phyloP scores from a whole-genome alignment of 2,113 vertebrate genomes.

The Herpetotheres cachinnans region DNA sequence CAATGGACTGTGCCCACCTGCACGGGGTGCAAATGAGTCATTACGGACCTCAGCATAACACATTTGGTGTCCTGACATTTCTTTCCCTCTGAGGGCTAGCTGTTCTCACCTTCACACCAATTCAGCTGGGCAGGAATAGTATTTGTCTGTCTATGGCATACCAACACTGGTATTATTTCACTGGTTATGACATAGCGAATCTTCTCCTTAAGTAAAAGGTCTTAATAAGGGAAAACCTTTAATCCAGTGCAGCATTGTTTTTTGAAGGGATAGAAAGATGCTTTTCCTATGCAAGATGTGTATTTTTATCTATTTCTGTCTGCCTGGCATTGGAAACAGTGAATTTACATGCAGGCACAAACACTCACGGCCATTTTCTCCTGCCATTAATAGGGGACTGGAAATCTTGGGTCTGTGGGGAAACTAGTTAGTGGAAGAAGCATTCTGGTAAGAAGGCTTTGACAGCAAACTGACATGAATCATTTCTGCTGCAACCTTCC shows the following conservation, averaged over 20 bases:
- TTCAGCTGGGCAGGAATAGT: neutral
- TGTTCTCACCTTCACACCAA: neutral
- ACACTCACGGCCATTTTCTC: neutral
- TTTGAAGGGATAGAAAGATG: neutral
- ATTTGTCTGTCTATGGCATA: neutral
- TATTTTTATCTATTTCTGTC: neutral
- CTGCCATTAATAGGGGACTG: neutral
- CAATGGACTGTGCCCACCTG: neutral
- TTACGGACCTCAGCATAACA: neutral
- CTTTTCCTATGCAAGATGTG: neutral
- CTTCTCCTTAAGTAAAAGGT: neutral
- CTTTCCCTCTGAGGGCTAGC: neutral
- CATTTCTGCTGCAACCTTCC: neutral
- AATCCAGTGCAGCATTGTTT: neutral
- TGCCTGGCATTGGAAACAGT: neutral
- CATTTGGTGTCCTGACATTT: neutral
- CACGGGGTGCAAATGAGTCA: rapidly evolving
- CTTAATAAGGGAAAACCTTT: neutral
- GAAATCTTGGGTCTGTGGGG: neutral
- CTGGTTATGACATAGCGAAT: neutral
- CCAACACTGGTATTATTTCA: neutral
- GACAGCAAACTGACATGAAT: neutral
- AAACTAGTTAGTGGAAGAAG: neutral
- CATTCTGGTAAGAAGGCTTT: neutral
- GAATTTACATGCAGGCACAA: neutral